phyloP scores from a whole-genome alignment of 2,797 vertebrate species.

The Sebastes aleutianus region DNA sequence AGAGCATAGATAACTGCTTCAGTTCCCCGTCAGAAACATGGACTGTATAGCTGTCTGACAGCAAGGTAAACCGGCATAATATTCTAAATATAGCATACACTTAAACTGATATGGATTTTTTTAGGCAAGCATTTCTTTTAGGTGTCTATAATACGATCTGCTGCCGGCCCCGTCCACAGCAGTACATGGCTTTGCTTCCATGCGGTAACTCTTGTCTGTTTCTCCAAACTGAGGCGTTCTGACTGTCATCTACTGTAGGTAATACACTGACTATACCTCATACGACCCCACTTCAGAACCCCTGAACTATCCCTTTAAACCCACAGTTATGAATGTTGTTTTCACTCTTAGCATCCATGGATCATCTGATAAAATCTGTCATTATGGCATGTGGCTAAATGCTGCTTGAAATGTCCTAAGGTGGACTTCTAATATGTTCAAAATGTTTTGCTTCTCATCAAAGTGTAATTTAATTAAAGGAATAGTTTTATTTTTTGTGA shows the following conservation, averaged over 20 bases:
- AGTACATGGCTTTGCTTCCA: too few species aligned
- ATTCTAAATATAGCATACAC: background rate
- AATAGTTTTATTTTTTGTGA: slow-evolving; percentile 26
- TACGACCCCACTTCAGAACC: background rate
- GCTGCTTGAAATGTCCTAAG: slow-evolving; percentile 25
- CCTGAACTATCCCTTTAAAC: background rate
- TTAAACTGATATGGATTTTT: too few species aligned
- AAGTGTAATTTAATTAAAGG: slow-evolving; percentile 4
- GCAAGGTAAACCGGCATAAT: background rate
- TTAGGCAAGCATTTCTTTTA: too few species aligned
- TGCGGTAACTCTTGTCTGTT: too few species aligned
- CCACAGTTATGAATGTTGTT: background rate
- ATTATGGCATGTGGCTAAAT: slow-evolving; percentile 36
- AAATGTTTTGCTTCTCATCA: slow-evolving; percentile 27
- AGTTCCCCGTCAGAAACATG: too few species aligned
- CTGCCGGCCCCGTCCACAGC: too few species aligned
- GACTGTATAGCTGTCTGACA: too few species aligned
- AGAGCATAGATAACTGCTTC: too few species aligned
- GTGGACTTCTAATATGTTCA: slow-evolving; percentile 3
- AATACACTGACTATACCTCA: background rate
- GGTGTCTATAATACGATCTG: too few species aligned
- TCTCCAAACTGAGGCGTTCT: too few species aligned
- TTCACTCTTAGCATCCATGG: slow-evolving; percentile 57
- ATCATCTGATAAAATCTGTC: slow-evolving; percentile 53
- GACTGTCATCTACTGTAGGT: background rate